Conservation (phyloP, 1,140 invertebrate genomes). For the Heliothis virescens region DNA sequence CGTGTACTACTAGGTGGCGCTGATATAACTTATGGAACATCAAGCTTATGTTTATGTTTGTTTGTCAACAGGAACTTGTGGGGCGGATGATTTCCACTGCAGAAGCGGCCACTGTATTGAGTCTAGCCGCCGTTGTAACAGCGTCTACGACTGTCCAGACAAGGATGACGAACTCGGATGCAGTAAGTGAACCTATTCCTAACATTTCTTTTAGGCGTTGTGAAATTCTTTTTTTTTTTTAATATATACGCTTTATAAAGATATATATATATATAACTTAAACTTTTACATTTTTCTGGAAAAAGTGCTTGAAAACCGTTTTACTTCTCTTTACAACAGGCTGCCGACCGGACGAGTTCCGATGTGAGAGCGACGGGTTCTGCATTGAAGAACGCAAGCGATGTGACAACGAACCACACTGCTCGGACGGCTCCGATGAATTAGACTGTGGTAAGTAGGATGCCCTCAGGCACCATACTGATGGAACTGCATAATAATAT, state of each 20-base stretch:
- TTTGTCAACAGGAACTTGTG: conserved; percentile 87
- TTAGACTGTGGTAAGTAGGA: conserved; percentile 82
- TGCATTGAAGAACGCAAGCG: conserved; percentile 90
- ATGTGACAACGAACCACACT: conserved; percentile 91
- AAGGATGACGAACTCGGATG: conserved; percentile 91
- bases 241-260: no score
- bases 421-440: conserved; percentile 92
- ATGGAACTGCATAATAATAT: no score
- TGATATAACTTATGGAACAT: background rate
- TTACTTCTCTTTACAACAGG: conserved; percentile 55
- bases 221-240: no score
- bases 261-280: no score
- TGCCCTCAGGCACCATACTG: background rate
- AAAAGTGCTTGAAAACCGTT: background rate
- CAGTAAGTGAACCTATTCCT: conserved; percentile 58
- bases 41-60: conserved; percentile 40
- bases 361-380: conserved; percentile 67
- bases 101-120: conserved; percentile 90
- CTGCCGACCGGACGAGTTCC: conserved; percentile 73
- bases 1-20: conserved; percentile 1
- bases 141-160: conserved; percentile 89
- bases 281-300: background rate
- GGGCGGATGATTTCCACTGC: conserved; percentile 88
- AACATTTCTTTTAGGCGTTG: no score
- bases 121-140: conserved; percentile 88